Evolutionary conservation across 1,140 invertebrate genomes (phyloP).

Genomic region (Hesperophylax magnus): DNA sequence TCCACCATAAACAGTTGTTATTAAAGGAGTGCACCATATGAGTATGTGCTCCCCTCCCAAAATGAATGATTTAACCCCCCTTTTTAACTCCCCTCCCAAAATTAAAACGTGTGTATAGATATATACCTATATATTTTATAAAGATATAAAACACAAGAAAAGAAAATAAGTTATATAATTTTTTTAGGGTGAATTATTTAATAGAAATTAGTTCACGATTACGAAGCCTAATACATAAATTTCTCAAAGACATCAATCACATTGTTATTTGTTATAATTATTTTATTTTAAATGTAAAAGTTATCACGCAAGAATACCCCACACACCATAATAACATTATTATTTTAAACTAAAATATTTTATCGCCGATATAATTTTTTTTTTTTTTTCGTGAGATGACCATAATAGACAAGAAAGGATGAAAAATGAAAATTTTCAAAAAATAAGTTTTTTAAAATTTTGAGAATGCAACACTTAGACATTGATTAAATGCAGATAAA

Average conservation of each 20-base stretch:
- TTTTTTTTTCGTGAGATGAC: constrained; percentile 4
- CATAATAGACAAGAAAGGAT: neutral
- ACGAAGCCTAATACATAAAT: neutral
- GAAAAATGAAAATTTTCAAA: neutral
- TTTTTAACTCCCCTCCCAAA: no score
- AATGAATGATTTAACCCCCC: neutral
- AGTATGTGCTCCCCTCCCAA: constrained; percentile 25
- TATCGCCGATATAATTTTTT: no score
- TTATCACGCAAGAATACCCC: constrained; percentile 2
- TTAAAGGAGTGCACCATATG: constrained; percentile 28
- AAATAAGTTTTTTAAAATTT: neutral
- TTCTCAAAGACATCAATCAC: neutral
- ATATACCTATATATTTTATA: neutral
- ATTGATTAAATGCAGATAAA: neutral
- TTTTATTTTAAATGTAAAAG: neutral
- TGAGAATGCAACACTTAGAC: neutral
- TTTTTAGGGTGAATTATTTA: no score
- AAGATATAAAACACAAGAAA: neutral
- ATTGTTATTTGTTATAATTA: neutral
- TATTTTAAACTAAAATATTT: neutral
- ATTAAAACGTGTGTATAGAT: constrained; percentile 36
- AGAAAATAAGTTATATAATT: no score
- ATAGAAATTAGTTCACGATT: neutral
- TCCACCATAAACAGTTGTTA: constrained; percentile 33
- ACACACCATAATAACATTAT: constrained; percentile 14